Evolutionary conservation across 37 sponge, comb jelly and placozoan genomes (phyloP), one percentile per base, ranked within the genome.

Genomic region (Theonella swinhoei): DNA sequence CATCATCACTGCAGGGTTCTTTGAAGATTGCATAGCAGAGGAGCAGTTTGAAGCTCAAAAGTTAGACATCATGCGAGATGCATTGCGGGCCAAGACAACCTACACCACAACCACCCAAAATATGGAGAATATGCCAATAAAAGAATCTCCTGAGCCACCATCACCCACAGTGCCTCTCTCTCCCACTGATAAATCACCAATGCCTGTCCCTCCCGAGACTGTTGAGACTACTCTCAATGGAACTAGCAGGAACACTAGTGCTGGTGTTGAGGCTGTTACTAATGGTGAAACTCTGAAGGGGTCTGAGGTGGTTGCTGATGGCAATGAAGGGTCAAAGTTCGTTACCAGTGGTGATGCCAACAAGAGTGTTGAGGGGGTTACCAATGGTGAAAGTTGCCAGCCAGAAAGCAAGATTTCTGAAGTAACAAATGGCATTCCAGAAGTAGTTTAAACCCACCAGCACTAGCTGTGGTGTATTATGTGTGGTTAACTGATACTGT

Each of bases 21-120:
- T 98, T 80, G 98, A 98, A 62, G 98, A 95, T 20, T 91, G 87
- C 29, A 91, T 93, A 30, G 94, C 90, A 47, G 98, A 98, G 63
- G 96, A 91, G 77, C 73, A 86, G 47, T 91, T 80, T 73, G 96
- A 95, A 39, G 96, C 94, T 29, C 80, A 98, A 76, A 98, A 93
- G 82, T 80, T 93, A 32, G 83, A 87, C 66, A 89, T 98, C 58
- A 89, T 98, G 92, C 76, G 80, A 54, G 94, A 93, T 22, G 98
- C 98, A 25, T 75, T 98, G 24, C 59, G 81, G 39, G 96, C 98
- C 29, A 86, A 84, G 62, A 59, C 58, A 43, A 54, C 37, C 72
- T 78, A 77, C 39, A 47, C 7, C 54, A 47, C 54, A 7, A 47
- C 54, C 7, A 47, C 54, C 7, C 54, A 47, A 14, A 7, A 47